A percentile compares a stretch with the other conserved stretches of the same genome.
Evolutionary conservation across 2,888 invertebrate genomes (phyloP).

Genomic region (Exephanes ischioxanthus): DNA sequence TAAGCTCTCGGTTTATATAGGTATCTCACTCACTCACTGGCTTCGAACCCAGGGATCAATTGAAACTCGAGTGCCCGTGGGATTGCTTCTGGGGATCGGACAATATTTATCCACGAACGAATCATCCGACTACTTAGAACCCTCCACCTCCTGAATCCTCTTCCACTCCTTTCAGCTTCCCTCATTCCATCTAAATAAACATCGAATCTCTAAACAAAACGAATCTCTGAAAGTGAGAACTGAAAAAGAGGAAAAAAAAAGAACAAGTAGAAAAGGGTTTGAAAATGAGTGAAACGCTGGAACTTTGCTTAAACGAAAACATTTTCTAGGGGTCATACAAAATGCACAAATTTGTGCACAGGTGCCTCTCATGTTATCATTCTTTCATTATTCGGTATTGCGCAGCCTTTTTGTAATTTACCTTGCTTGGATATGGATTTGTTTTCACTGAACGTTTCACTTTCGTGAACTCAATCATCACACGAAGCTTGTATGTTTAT

Average conservation of each 20-base stretch:
- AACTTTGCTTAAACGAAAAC: background rate
- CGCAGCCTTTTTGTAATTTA: no score
- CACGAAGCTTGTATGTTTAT: no score
- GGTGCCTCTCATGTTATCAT: background rate
- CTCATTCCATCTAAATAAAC: constrained; percentile 42
- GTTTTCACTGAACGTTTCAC: no score
- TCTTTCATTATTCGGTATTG: background rate
- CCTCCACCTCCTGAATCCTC: constrained; percentile 16
- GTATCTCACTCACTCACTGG: constrained; percentile 20
- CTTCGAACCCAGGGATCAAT: constrained; percentile 44
- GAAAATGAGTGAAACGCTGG: constrained; percentile 24
- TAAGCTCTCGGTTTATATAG: constrained; percentile 27
- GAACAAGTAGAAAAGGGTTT: background rate
- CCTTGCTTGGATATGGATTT: no score
- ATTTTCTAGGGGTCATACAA: background rate
- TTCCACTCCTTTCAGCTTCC: constrained; percentile 5
- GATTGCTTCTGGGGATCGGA: constrained; percentile 38
- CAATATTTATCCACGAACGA: constrained; percentile 58
- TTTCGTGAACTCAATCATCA: no score
- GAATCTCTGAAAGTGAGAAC: constrained; percentile 17
- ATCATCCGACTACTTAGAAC: constrained; percentile 48
- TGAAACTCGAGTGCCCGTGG: constrained; percentile 56
- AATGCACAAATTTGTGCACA: background rate
- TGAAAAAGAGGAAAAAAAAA: constrained; percentile 10
- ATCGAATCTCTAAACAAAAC: constrained; percentile 46